Evolutionary conservation across 2,113 vertebrate species (phyloP), one percentile per base, ranked within the genome.

Genomic region (Ictalurus punctatus): DNA sequence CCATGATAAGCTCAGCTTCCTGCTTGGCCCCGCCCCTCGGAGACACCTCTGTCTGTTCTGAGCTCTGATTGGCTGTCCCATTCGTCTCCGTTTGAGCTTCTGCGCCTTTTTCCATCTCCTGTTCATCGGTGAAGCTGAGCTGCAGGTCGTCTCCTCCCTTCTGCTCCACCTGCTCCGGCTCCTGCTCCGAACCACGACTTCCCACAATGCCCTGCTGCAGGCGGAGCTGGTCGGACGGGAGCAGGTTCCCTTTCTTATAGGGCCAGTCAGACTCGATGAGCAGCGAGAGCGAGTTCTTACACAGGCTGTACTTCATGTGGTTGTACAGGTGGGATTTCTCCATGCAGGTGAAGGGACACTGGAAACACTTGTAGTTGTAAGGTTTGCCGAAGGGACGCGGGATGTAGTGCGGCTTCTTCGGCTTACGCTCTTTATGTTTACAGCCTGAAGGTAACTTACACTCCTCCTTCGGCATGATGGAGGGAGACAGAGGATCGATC

Each of bases 261-360:
- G 97, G 96, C 98, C 98, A 98, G 91, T 97, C 97, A 0, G 98
- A 97, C 92, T 98, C 97, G 0, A 99, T 98, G 54, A 99, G 97
- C 89, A 99, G 96, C 0, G 98, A 99, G 0, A 99, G 95, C 4
- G 98, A 99, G 94, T 99, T 98, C 93, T 99, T 98, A 91, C 98
- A 99, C 90, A 99, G 95, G 94, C 98, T 99, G 95, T 99, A 99
- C 95, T 99, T 99, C 98, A 99, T 99, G 92, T 99, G 98, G 94
- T 99, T 99, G 95, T 99, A 99, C 8, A 99, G 97, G 91, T 99
- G 98, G 0, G 98, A 99, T 92, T 99, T 99, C 95, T 99, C 98
- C 97, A 99, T 98, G 96, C 98, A 99, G 65, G 98, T 99, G 95
- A 99, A 99, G 17, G 98, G 98, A 14, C 98, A 99, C 93, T 99